Evolutionary conservation across 2,888 invertebrate genomes (phyloP).

Genomic region (Diaprepes abbreviatus): DNA sequence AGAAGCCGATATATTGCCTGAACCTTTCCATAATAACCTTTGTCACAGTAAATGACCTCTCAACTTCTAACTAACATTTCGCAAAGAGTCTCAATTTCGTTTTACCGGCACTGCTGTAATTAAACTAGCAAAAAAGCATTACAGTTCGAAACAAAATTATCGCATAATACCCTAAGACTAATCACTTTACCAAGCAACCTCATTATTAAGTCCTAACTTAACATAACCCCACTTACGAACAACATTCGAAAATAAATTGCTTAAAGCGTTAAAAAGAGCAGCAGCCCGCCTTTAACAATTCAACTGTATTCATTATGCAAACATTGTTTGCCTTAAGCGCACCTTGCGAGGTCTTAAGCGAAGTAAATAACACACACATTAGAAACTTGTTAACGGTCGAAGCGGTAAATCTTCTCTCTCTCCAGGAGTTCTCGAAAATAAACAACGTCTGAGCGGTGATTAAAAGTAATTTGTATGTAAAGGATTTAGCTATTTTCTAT

Average conservation of each 20-base stretch:
- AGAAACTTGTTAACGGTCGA: slow-evolving; percentile 39
- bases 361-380: slow-evolving; percentile 41
- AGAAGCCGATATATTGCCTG: too few species aligned
- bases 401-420: slow-evolving; percentile 36
- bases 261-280: slow-evolving; percentile 3
- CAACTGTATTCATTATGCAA: slow-evolving; percentile 37
- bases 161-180: too few species aligned
- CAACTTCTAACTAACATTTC: too few species aligned
- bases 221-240: slow-evolving; percentile 8
- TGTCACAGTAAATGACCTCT: too few species aligned
- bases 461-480: slow-evolving; percentile 33
- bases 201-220: slow-evolving; percentile 3
- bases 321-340: slow-evolving; percentile 31
- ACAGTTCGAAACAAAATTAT: too few species aligned
- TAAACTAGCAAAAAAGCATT: too few species aligned
- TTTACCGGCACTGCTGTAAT: too few species aligned
- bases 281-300: slow-evolving; percentile 18
- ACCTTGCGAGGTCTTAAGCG: slow-evolving; percentile 38
- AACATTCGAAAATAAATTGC: not conserved
- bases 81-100: too few species aligned
- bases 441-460: slow-evolving; percentile 13
- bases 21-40: too few species aligned
- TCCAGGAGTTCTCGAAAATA: slow-evolving; percentile 10
- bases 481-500: too few species aligned
- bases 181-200: not conserved